Base-by-base conservation (phyloP, 2,797 vertebrate species). In the Halcyon badia region DNA sequence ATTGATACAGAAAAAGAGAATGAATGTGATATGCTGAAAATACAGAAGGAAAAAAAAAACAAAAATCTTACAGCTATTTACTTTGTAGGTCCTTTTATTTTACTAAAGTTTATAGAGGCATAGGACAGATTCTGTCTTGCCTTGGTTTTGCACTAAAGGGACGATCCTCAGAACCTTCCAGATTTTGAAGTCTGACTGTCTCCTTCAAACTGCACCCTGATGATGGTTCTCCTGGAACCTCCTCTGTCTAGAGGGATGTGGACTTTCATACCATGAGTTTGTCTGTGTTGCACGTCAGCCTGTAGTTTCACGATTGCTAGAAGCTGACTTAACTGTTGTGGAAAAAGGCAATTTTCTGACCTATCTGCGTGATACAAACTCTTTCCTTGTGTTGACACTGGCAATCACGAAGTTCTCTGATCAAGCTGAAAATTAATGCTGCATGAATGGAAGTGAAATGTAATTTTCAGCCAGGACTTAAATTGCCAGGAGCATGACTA, bases 401-500 rank as follows among this genome's bases (percentile, higher is more conserved):
- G 24, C 31, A 54, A 41, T 87, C 33, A 37, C n/a, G 48, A 79
- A 73, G n/a, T 87, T 89, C 51, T 94, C 78, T 66, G 58, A 73
- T 94, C 66, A 80, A 88, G 78, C 70, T 92, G 83, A 82, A 89
- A 84, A 94, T 69, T 25, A 81, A 41, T 61, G 28, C 83, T 57
- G 72, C 52, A 4, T 76, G 83, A 94, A 42, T 37, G 51, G 83
- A 44, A 87, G 57, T 26, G 28, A 65, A 61, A 84, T 0, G 14
- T 42, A 46, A 15, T 89, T 94, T 94, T 56, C 39, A 80, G 51
- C 33, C 81, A 87, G 80, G 56, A n/a, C 33, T 91, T 80, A 9
- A 72, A 71, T 48, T 37, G 9, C 79, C 69, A 42, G 81, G 58
- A 94, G 77, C 41, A 5, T 33, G 54, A 7, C 49, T 78, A 58